Evolutionary conservation across 2,888 invertebrate species (phyloP).

Genomic region (Trissoscelio sp.): DNA sequence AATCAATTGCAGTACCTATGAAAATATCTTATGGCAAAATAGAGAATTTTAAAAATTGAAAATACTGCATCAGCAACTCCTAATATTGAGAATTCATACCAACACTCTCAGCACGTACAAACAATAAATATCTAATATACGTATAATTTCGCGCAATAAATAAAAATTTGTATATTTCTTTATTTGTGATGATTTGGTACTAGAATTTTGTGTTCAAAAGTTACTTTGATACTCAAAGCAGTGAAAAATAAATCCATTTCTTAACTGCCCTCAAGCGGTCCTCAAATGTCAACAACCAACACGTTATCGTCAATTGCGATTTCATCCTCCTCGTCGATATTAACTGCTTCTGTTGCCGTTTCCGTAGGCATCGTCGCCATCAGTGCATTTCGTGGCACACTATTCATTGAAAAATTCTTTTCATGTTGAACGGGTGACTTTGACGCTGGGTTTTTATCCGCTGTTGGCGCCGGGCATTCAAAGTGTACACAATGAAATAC

Average conservation of each 20-base stretch:
- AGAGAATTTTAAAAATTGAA: neutral
- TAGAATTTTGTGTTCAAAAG: neutral
- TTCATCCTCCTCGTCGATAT: constrained; percentile 77
- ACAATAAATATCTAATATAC: neutral
- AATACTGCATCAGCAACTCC: neutral
- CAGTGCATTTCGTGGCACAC: neutral
- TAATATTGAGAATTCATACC: neutral
- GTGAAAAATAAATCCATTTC: constrained; percentile 5
- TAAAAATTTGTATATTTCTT: neutral
- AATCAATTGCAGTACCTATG: neutral
- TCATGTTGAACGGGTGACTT: constrained; percentile 73
- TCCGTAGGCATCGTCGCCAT: constrained; percentile 74
- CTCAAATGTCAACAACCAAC: constrained; percentile 63
- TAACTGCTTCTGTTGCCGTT: constrained; percentile 78
- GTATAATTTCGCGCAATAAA: neutral
- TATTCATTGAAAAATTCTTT: constrained; percentile 58
- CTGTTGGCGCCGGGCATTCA: constrained; percentile 93
- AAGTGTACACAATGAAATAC: constrained; percentile 99
- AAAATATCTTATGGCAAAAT: constrained; percentile 3
- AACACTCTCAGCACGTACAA: neutral
- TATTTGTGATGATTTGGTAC: no score
- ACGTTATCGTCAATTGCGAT: constrained; percentile 67
- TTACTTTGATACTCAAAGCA: constrained; percentile 13
- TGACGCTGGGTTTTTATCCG: constrained; percentile 71
- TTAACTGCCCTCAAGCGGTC: neutral